A percentile compares a stretch with the other conserved stretches of the same genome.
Conservation (phyloP, 2,888 invertebrate species). For the Xestia xanthographa region DNA sequence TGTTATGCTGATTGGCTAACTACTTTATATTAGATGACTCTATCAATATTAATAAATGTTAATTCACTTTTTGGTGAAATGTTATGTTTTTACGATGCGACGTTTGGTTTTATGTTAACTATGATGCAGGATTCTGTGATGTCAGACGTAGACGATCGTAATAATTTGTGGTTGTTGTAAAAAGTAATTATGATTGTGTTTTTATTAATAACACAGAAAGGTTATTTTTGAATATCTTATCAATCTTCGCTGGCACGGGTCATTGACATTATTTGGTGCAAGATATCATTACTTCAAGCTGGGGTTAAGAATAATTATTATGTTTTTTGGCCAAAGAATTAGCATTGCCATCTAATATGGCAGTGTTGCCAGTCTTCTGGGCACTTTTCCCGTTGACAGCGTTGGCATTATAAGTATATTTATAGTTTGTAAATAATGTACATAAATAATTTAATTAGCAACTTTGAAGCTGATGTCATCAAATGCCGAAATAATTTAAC, state of each 20-base stretch:
- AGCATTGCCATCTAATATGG: not conserved
- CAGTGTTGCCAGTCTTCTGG: not conserved
- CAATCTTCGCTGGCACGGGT: not conserved
- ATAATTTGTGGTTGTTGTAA: not conserved
- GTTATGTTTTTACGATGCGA: constrained; percentile 29
- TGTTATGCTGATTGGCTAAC: constrained; percentile 26
- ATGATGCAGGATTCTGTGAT: constrained; percentile 20
- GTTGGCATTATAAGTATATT: not conserved
- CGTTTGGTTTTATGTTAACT: constrained; percentile 8
- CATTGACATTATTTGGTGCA: not conserved
- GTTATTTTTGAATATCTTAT: not conserved
- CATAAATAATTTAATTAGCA: not conserved
- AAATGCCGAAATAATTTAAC: not conserved
- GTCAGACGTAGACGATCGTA: constrained; percentile 26
- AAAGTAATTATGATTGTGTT: constrained; percentile 3
- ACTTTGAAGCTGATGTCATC: not conserved
- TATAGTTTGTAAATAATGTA: not conserved
- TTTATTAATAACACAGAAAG: not conserved
- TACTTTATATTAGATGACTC: constrained; percentile 7
- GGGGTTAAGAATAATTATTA: not conserved
- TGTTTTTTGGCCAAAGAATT: not conserved
- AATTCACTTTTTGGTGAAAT: constrained; percentile 24
- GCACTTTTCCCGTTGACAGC: not conserved
- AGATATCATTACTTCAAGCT: not conserved
- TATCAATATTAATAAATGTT: constrained; percentile 51